Evolutionary conservation across 2,888 invertebrate genomes (phyloP).

Genomic region (Lepidocyrtinus sp.): DNA sequence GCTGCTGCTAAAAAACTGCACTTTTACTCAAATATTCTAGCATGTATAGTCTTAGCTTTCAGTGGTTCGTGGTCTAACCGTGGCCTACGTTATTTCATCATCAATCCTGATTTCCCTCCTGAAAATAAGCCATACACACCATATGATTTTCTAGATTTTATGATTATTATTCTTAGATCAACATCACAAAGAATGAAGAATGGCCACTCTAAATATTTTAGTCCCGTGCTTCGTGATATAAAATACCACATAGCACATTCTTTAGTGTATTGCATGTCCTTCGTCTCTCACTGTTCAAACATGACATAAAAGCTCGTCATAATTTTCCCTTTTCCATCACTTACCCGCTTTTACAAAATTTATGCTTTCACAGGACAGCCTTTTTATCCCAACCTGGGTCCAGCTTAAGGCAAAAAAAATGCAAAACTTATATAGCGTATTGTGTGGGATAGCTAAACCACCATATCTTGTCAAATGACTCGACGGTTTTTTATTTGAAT

Average conservation of each 20-base stretch:
- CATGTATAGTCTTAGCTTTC: neutral
- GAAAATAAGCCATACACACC: neutral
- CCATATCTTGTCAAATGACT: too few relatives aligned
- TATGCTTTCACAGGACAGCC: conserved; percentile 38
- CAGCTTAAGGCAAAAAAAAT: neutral
- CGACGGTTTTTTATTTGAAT: neutral
- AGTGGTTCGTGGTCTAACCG: neutral
- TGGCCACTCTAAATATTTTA: neutral
- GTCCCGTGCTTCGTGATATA: neutral
- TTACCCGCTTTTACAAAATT: conserved; percentile 35
- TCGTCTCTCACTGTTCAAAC: neutral
- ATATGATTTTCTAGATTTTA: neutral
- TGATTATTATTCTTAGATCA: neutral
- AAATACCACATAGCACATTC: neutral
- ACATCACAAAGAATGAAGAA: neutral
- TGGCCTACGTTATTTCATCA: neutral
- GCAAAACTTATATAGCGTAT: neutral
- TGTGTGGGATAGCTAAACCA: too few relatives aligned
- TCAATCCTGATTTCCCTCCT: neutral
- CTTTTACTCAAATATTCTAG: too few relatives aligned
- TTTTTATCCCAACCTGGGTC: conserved; percentile 9
- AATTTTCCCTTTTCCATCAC: neutral
- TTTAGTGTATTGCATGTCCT: neutral
- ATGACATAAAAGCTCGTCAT: conserved; percentile 31
- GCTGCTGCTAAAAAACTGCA: neutral